phyloP scores from a whole-genome alignment of 2,797 vertebrate species.

The Acrossocheilus fasciatus region DNA sequence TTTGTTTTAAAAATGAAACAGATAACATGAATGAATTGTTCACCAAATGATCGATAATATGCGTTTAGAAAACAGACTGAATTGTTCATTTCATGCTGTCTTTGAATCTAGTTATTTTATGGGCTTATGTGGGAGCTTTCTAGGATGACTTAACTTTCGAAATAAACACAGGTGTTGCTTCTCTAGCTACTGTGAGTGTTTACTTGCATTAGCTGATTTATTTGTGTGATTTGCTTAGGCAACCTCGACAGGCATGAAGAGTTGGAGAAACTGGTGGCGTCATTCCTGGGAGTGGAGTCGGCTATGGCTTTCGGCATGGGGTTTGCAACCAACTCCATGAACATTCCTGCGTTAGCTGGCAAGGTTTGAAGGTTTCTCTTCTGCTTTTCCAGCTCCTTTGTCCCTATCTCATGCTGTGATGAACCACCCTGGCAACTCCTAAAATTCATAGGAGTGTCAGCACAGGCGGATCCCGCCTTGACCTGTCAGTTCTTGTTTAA shows the following conservation, averaged over 20 bases:
- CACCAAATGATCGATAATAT: no score
- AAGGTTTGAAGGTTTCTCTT: constrained; percentile 68
- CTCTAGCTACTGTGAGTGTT: constrained; percentile 1
- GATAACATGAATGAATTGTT: not conserved
- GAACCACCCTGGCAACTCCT: constrained; percentile 12
- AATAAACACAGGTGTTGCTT: not conserved
- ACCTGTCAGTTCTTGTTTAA: constrained; percentile 31
- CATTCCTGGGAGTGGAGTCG: constrained; percentile 86
- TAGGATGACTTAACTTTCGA: not conserved
- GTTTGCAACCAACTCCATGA: constrained; percentile 97
- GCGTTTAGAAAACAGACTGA: no score
- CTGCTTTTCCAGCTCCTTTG: not conserved
- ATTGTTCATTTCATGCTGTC: not conserved
- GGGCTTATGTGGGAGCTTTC: not conserved
- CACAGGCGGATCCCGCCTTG: constrained; percentile 9
- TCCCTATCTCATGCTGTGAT: not conserved
- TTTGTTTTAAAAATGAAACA: not conserved
- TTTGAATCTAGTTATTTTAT: not conserved
- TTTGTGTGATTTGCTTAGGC: constrained; percentile 75
- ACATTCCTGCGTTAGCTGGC: constrained; percentile 88
- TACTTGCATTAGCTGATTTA: constrained; percentile 24
- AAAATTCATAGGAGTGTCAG: not conserved
- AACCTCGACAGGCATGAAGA: constrained; percentile 89
- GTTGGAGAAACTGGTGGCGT: constrained; percentile 79
- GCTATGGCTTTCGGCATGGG: constrained; percentile 95